phyloP scores from a whole-genome alignment of 2,888 invertebrate genomes.

The Coleophora flavipennella region DNA sequence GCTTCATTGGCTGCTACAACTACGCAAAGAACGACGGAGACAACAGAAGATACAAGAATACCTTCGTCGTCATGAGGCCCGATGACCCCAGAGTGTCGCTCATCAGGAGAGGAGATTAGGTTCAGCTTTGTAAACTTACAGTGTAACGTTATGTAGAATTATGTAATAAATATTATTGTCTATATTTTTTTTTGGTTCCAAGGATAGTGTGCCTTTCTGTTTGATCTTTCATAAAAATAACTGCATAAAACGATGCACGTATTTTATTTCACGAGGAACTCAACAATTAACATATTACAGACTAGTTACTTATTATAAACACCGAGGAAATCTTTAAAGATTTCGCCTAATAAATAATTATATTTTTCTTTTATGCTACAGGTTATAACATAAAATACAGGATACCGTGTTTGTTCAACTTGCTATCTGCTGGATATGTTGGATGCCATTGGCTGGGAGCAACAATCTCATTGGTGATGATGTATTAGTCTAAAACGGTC shows the following conservation, averaged over 20 bases:
- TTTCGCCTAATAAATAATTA: no score
- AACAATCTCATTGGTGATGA: no score
- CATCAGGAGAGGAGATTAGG: constrained; percentile 50
- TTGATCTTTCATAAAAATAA: no score
- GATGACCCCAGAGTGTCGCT: constrained; percentile 76
- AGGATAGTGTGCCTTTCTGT: no score
- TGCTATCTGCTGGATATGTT: no score
- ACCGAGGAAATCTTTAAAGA: not conserved
- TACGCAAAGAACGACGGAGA: constrained; percentile 75
- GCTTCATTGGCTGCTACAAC: constrained; percentile 52
- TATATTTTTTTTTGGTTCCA: not conserved
- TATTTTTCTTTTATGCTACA: no score
- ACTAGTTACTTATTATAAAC: not conserved
- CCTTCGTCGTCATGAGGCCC: constrained; percentile 76
- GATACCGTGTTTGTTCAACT: no score
- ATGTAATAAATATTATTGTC: constrained; percentile 54
- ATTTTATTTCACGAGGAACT: no score
- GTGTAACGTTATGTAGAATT: constrained; percentile 21
- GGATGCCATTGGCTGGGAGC: no score
- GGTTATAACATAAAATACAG: no score
- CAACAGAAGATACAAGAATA: constrained; percentile 76
- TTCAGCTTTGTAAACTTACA: constrained; percentile 33
- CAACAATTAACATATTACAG: not conserved
- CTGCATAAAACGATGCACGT: not conserved
- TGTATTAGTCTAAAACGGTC: no score